These are phyloP conservation scores for Drosophila punjabiensis DNA, from an alignment of 1,140 invertebrate species.

Conservation along the genomic window DNA sequence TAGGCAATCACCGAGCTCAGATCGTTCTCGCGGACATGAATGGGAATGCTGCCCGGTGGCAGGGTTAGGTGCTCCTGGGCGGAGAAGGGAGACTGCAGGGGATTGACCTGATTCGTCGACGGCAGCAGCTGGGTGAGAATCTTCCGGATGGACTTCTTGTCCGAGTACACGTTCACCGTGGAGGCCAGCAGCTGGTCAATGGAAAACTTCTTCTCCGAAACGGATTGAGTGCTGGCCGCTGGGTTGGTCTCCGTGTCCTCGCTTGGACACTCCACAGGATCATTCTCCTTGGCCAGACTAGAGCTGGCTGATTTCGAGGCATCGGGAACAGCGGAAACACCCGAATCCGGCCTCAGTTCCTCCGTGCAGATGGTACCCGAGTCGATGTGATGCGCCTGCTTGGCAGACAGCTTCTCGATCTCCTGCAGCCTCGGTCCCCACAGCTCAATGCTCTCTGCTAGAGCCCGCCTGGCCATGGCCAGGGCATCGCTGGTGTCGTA, in stretches of 20 bases:
- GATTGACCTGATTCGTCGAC: conserved; percentile 85
- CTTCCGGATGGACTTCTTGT: conserved; percentile 89
- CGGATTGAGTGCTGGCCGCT: neutral
- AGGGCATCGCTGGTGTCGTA: conserved; percentile 79
- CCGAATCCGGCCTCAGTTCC: conserved; percentile 66
- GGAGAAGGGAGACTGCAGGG: conserved; percentile 87
- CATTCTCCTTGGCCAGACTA: neutral
- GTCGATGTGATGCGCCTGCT: conserved; percentile 67
- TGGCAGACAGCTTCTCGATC: conserved; percentile 66
- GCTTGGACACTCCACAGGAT: conserved; percentile 22
- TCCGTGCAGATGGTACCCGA: conserved; percentile 80
- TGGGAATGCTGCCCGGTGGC: conserved; percentile 88
- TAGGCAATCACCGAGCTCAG: conserved; percentile 96
- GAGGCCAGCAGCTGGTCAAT: conserved; percentile 70
- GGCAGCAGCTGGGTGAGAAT: conserved; percentile 90
- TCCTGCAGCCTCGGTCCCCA: conserved; percentile 78
- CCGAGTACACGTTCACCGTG: conserved; percentile 68
- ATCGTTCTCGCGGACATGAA: conserved; percentile 94
- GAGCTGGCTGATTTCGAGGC: conserved; percentile 1
- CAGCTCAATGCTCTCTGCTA: conserved; percentile 82
- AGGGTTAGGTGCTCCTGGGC: conserved; percentile 89
- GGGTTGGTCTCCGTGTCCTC: conserved; percentile 40
- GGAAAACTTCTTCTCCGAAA: conserved; percentile 58
- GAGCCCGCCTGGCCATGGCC: conserved; percentile 65
- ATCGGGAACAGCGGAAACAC: neutral